Evolutionary conservation across 2,888 invertebrate species (phyloP).

Genomic region (Microplitis manilae): DNA sequence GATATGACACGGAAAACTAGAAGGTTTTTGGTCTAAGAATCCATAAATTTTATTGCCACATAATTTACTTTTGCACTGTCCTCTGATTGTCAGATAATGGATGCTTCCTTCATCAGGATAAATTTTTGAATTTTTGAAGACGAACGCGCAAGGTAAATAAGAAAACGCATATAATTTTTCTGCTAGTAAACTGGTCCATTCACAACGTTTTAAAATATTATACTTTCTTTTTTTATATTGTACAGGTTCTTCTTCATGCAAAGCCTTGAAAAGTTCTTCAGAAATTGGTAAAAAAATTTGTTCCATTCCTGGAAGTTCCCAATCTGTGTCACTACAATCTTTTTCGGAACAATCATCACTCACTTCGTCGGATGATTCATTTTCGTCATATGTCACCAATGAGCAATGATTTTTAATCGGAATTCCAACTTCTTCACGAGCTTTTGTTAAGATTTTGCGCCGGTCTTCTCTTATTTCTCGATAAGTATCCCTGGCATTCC

Average conservation of each 20-base stretch:
- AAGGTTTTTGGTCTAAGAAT: conserved; percentile 20
- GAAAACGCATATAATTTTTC: conserved; percentile 27
- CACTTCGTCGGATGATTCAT: neutral
- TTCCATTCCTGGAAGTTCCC: conserved; percentile 6
- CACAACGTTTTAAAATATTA: conserved; percentile 21
- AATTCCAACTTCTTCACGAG: conserved; percentile 6
- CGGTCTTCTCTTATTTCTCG: conserved; percentile 26
- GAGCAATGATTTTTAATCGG: neutral
- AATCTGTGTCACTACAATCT: neutral
- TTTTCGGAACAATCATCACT: neutral
- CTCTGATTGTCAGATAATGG: conserved; percentile 31
- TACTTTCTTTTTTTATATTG: conserved; percentile 23
- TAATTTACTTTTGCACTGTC: conserved; percentile 22
- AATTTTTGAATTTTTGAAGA: conserved; percentile 36
- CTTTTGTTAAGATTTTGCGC: conserved; percentile 14
- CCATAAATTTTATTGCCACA: conserved; percentile 33
- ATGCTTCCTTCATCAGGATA: neutral
- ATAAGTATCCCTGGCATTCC: conserved; percentile 20
- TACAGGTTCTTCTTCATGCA: conserved; percentile 15
- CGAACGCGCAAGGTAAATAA: conserved; percentile 36
- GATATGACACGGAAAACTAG: conserved; percentile 18
- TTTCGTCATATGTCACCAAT: neutral
- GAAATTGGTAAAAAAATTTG: neutral
- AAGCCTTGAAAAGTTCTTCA: conserved; percentile 14
- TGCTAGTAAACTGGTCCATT: conserved; percentile 37